These are phyloP conservation scores for Microplitis demolitor DNA, from an alignment of 1,140 invertebrate genomes.

Conservation along the genomic window DNA sequence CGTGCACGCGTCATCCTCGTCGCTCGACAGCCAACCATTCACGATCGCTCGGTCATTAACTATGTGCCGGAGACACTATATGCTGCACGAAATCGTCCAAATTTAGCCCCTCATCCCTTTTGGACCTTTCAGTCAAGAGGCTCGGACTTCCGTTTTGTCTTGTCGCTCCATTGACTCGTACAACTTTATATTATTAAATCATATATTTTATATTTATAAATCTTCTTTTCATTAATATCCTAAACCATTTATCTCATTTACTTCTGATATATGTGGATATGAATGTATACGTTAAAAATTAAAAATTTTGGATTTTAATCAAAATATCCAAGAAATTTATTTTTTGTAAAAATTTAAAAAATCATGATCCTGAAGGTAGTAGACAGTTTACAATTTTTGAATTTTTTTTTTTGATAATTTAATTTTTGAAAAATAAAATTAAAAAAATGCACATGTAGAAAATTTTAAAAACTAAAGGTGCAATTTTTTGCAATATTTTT, in stretches of 20 bases:
- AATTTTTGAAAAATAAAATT: no score
- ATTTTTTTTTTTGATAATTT: no score
- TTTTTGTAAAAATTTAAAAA: no score
- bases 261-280: background rate
- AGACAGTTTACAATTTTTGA: no score
- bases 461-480: no score
- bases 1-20: slow-evolving; percentile 44
- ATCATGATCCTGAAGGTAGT: no score
- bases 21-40: slow-evolving; percentile 18
- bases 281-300: no score
- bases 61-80: slow-evolving; percentile 14
- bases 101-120: background rate
- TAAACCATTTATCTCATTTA: background rate
- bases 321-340: no score
- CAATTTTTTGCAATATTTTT: no score
- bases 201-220: background rate
- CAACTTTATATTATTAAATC: background rate
- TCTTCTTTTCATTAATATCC: background rate
- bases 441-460: no score
- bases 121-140: slow-evolving; percentile 3
- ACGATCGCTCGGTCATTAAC: slow-evolving; percentile 25
- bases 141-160: background rate
- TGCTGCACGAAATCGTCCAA: slow-evolving; percentile 11
- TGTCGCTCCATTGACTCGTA: background rate
- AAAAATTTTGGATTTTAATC: no score